Percentiles rank a stretch among this genome's conserved stretches.
Conservation (phyloP, 64 coral and sea anemone genomes). For the Porites australiensis region DNA sequence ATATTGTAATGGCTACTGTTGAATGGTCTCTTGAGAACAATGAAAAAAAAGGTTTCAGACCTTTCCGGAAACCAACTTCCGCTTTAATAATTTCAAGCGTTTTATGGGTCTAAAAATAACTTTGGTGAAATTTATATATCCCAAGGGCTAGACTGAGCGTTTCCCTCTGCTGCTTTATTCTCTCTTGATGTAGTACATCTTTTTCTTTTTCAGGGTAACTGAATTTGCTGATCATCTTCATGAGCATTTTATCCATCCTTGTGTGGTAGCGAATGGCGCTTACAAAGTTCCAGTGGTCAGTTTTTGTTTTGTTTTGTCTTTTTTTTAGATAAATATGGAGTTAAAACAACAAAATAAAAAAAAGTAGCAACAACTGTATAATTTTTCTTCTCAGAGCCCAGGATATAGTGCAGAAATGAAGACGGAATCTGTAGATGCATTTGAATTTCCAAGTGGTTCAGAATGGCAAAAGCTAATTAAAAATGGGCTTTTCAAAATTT, state of each 20-base stretch:
- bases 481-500: conserved; percentile 44
- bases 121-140: too few relatives aligned
- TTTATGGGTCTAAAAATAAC: too few relatives aligned
- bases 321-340: too few relatives aligned
- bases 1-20: too few relatives aligned
- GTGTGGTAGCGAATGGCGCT: conserved; percentile 65
- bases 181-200: too few relatives aligned
- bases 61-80: too few relatives aligned
- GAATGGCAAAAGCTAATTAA: conserved; percentile 77
- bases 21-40: too few relatives aligned
- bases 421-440: conserved; percentile 64
- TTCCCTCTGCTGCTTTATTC: too few relatives aligned
- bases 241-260: conserved; percentile 92
- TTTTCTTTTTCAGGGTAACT: conserved; percentile 50
- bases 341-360: background rate
- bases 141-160: too few relatives aligned
- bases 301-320: background rate
- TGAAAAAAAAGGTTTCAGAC: too few relatives aligned
- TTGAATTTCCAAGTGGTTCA: conserved; percentile 77
- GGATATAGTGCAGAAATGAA: conserved; percentile 95
- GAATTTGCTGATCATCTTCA: conserved; percentile 97
- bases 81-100: too few relatives aligned
- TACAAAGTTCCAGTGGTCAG: conserved; percentile 86
- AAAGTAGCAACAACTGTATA: background rate
- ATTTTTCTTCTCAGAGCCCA: conserved; percentile 60